phyloP scores from a whole-genome alignment of 53 echinoderm and acorn worm species.

The Zoroaster sp. region DNA sequence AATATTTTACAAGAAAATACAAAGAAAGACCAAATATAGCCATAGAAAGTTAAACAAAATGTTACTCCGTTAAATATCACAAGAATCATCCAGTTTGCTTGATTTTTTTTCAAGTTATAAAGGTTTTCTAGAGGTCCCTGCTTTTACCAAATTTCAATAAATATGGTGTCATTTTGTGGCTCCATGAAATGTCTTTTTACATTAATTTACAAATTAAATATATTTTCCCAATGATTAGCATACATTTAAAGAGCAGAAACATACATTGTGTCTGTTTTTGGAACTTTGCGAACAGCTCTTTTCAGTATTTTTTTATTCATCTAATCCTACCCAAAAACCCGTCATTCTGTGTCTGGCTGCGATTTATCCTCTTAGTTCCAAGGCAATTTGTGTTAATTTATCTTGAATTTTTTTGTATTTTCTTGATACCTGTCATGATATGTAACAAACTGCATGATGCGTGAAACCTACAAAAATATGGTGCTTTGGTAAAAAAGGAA shows the following conservation, averaged over 20 bases:
- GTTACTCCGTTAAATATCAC: background rate
- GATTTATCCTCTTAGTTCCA: background rate
- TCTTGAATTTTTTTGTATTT: background rate
- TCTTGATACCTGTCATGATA: background rate
- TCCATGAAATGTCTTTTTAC: background rate
- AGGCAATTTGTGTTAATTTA: background rate
- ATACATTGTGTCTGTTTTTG: background rate
- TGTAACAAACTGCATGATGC: background rate
- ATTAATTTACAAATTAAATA: background rate
- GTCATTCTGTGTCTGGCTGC: background rate
- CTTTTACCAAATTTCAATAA: background rate
- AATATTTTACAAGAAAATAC: too few relatives aligned
- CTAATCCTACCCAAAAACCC: background rate
- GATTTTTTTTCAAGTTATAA: background rate
- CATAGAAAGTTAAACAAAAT: background rate
- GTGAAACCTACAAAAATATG: background rate
- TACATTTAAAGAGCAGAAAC: background rate
- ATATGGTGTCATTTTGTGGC: background rate
- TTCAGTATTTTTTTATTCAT: background rate
- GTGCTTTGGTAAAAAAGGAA: background rate
- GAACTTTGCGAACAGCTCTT: too few relatives aligned
- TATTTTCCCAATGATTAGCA: background rate
- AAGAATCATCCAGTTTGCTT: background rate
- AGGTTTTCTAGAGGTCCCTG: background rate
- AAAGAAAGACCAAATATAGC: too few relatives aligned